phyloP scores from a whole-genome alignment of 2,888 invertebrate genomes.

The Nipponacmea schrenckii region DNA sequence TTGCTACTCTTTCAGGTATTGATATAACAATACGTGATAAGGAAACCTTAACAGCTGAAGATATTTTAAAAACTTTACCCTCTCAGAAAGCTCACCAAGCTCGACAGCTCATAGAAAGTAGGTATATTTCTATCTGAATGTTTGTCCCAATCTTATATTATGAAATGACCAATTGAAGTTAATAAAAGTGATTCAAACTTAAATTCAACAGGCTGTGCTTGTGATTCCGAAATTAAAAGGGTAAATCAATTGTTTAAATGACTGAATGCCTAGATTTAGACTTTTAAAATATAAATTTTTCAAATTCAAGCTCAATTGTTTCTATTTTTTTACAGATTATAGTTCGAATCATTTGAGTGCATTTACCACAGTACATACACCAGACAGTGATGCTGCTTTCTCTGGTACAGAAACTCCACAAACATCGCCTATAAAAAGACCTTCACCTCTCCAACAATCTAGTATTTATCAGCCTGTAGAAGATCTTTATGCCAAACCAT shows the following conservation, averaged over 20 bases:
- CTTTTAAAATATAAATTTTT: no score
- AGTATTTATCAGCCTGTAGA: neutral
- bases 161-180: no score
- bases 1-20: constrained; percentile 74
- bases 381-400: neutral
- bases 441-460: neutral
- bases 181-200: no score
- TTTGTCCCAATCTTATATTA: no score
- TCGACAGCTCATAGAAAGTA: constrained; percentile 77
- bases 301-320: no score
- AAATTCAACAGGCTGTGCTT: no score
- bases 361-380: neutral
- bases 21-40: constrained; percentile 83
- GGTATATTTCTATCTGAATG: constrained; percentile 24
- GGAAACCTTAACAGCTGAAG: constrained; percentile 85
- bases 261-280: no score
- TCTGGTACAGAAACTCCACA: neutral
- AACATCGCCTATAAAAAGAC: neutral
- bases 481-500: neutral
- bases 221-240: no score
- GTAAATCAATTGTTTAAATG: no score
- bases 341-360: neutral
- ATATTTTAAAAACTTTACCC: constrained; percentile 88
- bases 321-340: neutral
- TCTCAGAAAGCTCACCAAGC: constrained; percentile 88